These are phyloP conservation scores for Aleiodes leptofemur DNA, from an alignment of 2,888 invertebrate species.

Conservation along the genomic window DNA sequence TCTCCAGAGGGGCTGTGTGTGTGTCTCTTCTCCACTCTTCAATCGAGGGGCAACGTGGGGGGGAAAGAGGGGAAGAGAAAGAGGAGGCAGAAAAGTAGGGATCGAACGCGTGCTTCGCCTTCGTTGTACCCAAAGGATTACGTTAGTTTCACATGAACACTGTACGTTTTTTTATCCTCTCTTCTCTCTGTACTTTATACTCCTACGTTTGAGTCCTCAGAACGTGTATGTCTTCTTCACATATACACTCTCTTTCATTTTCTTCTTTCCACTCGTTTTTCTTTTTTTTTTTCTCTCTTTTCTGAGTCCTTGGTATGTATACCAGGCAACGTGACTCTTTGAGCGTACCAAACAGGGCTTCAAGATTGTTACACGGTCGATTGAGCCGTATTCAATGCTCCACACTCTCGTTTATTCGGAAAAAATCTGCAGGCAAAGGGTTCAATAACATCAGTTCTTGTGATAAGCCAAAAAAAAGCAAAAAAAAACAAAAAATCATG, in stretches of 20 bases:
- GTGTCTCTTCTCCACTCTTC: neutral
- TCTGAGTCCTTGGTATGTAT: conserved; percentile 4
- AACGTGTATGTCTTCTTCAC: conserved; percentile 22
- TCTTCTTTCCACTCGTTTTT: neutral
- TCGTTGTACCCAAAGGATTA: conserved; percentile 46
- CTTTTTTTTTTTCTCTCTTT: neutral
- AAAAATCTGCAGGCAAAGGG: conserved; percentile 21
- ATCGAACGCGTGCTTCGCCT: conserved; percentile 48
- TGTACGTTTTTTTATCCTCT: conserved; percentile 19
- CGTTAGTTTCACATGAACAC: conserved; percentile 25
- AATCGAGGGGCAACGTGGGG: neutral
- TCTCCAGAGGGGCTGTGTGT: conserved; percentile 4
- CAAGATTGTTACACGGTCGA: conserved; percentile 53
- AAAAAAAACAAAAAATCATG: no score
- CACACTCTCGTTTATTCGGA: neutral
- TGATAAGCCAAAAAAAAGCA: no score
- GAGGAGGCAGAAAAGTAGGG: conserved; percentile 46
- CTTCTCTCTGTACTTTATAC: conserved; percentile 3
- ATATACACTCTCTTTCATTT: conserved; percentile 6
- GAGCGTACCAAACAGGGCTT: conserved; percentile 41
- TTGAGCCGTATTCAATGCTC: conserved; percentile 30
- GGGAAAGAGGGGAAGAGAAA: conserved; percentile 32
- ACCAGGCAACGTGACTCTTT: neutral
- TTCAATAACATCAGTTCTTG: neutral
- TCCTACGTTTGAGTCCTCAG: conserved; percentile 9